Evolutionary conservation across 2,888 invertebrate genomes (phyloP).

Genomic region (Athetis lepigone): DNA sequence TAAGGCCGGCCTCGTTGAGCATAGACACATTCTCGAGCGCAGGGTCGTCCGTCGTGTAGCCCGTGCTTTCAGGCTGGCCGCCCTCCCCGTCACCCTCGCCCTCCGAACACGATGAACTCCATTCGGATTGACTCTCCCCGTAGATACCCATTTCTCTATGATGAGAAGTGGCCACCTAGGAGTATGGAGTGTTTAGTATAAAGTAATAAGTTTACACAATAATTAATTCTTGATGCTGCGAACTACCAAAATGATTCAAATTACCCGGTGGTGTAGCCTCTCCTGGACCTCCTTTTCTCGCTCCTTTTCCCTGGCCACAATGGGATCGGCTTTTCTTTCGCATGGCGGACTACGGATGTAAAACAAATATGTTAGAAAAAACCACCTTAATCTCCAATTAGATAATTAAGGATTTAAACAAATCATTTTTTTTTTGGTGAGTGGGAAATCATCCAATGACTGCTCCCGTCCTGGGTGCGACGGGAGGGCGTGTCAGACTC

Average conservation of each 20-base stretch:
- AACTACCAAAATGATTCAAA: conserved; percentile 16
- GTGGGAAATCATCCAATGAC: too few species aligned
- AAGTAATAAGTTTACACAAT: neutral
- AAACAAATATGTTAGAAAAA: neutral
- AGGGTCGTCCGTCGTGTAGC: conserved; percentile 97
- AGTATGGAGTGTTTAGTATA: conserved; percentile 3
- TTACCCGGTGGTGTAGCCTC: conserved; percentile 84
- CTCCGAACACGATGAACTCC: conserved; percentile 92
- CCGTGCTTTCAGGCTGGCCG: conserved; percentile 93
- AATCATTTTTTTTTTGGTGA: too few species aligned
- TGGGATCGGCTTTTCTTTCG: conserved; percentile 77
- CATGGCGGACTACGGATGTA: conserved; percentile 72
- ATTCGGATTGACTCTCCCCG: conserved; percentile 95
- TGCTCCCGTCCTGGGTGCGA: too few species aligned
- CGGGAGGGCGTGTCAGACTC: too few species aligned
- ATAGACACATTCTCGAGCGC: conserved; percentile 96
- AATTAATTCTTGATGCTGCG: neutral
- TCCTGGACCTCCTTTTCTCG: conserved; percentile 82
- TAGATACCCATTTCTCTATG: conserved; percentile 85
- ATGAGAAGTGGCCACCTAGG: conserved; percentile 81
- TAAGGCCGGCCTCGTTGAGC: conserved; percentile 96
- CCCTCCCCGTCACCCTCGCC: conserved; percentile 87
- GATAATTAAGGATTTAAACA: too few species aligned
- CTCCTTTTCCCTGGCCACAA: conserved; percentile 78
- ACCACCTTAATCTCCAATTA: too few species aligned